phyloP scores from a whole-genome alignment of 1,140 invertebrate genomes.

The Pteromalus puparum region DNA sequence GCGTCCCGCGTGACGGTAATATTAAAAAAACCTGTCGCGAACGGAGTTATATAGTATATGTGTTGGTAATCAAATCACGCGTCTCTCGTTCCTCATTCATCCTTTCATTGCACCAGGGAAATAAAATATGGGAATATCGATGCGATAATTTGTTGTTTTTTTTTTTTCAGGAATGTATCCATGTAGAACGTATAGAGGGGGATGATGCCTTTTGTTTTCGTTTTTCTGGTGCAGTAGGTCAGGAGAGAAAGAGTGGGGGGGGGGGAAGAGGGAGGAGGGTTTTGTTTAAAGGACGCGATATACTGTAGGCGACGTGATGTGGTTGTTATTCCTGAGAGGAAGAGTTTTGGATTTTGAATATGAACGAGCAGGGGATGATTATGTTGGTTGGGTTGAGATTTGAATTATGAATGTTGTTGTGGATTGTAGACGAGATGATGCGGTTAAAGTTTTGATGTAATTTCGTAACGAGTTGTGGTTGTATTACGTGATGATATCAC shows the following conservation, averaged over 20 bases:
- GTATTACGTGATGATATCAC: too few species aligned
- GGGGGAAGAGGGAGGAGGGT: too few species aligned
- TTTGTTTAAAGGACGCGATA: background rate
- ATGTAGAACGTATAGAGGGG: background rate
- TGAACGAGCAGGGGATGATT: background rate
- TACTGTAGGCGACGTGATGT: background rate
- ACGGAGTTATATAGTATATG: too few species aligned
- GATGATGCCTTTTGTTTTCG: background rate
- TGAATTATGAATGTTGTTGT: too few species aligned
- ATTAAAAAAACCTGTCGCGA: too few species aligned
- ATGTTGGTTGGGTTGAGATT: too few species aligned
- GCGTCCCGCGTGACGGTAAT: too few species aligned
- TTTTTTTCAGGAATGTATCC: background rate
- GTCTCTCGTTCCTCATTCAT: background rate
- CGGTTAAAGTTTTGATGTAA: too few species aligned
- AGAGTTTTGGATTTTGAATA: background rate
- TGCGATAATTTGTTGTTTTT: background rate
- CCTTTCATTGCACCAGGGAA: background rate
- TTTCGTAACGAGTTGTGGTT: too few species aligned
- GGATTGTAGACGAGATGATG: too few species aligned
- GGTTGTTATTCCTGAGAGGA: background rate
- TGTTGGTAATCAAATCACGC: too few species aligned
- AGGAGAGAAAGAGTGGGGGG: background rate
- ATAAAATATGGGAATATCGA: background rate
- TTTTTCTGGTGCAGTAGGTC: background rate